Evolutionary conservation across 2,888 invertebrate genomes (phyloP).

Genomic region (Drosophila merina): DNA sequence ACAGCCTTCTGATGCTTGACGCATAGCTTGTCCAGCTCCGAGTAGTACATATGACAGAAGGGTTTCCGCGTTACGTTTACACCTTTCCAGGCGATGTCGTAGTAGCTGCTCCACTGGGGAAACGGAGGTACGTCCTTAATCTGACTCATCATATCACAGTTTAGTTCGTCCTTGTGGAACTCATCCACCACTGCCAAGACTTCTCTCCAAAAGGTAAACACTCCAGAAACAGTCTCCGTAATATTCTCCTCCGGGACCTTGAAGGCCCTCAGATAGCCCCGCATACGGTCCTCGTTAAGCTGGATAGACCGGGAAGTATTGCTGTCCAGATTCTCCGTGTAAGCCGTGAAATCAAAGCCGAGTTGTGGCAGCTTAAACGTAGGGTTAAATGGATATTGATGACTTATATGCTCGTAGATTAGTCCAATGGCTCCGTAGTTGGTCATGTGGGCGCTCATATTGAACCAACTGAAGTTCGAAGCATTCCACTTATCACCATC

Average conservation of each 20-base stretch:
- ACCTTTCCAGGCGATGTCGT: conserved; percentile 75
- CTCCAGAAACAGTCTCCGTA: conserved; percentile 53
- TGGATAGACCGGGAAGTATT: conserved; percentile 71
- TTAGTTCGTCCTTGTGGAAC: conserved; percentile 54
- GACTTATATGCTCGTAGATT: conserved; percentile 65
- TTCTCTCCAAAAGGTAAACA: conserved; percentile 75
- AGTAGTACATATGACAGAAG: conserved; percentile 70
- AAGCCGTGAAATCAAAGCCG: conserved; percentile 77
- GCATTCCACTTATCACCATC: conserved; percentile 69
- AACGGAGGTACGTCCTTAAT: conserved; percentile 37
- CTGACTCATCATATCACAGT: conserved; percentile 18
- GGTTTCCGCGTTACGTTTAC: conserved; percentile 26
- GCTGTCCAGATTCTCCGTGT: conserved; percentile 72
- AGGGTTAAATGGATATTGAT: conserved; percentile 73
- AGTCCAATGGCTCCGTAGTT: conserved; percentile 72
- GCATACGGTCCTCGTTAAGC: conserved; percentile 75
- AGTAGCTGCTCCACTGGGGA: conserved; percentile 64
- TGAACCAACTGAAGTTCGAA: conserved; percentile 80
- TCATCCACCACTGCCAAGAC: conserved; percentile 49
- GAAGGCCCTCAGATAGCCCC: conserved; percentile 64
- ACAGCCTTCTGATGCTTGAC: conserved; percentile 62
- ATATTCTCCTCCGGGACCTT: conserved; percentile 60
- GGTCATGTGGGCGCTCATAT: conserved; percentile 80
- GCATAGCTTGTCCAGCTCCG: conserved; percentile 66
- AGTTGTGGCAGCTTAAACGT: conserved; percentile 74